Evolutionary conservation across 2,888 invertebrate genomes (phyloP).

Genomic region (Xanthia icteritia): DNA sequence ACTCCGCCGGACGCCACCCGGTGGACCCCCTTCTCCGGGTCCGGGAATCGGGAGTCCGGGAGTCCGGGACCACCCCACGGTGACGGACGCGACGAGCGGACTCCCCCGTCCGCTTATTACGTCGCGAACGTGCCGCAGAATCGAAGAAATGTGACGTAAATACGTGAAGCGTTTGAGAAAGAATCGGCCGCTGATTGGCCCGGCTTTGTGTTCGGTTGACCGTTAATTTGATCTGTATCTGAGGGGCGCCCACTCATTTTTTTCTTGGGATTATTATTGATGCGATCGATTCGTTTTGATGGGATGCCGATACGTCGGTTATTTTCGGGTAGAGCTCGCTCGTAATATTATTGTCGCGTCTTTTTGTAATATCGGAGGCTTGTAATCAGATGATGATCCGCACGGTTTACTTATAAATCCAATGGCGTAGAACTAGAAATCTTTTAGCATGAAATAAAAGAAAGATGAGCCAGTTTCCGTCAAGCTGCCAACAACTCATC

Average conservation of each 20-base stretch:
- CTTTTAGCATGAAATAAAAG: constrained; percentile 8
- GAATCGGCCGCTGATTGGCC: constrained; percentile 88
- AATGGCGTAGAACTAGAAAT: constrained; percentile 1
- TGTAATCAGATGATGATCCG: constrained; percentile 43
- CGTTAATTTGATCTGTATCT: constrained; percentile 89
- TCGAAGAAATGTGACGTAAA: constrained; percentile 90
- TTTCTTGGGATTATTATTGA: constrained; percentile 84
- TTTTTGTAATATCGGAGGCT: constrained; percentile 51
- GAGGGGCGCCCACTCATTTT: constrained; percentile 76
- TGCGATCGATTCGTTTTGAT: constrained; percentile 82
- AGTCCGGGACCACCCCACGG: constrained; percentile 68
- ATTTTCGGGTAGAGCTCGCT: constrained; percentile 48
- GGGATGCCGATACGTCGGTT: constrained; percentile 68
- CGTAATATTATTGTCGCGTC: constrained; percentile 61
- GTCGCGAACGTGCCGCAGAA: constrained; percentile 89
- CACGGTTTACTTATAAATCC: constrained; percentile 32
- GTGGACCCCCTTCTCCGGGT: constrained; percentile 59
- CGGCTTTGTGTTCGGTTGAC: constrained; percentile 87
- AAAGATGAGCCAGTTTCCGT: constrained; percentile 4
- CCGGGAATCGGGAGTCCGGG: constrained; percentile 49
- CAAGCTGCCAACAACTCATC: constrained; percentile 24
- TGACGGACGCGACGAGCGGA: constrained; percentile 83
- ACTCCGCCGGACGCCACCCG: constrained; percentile 84
- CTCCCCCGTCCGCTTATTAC: constrained; percentile 88
- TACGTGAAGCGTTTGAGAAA: constrained; percentile 84